Evolutionary conservation across 1,140 invertebrate species (phyloP), one percentile per base, ranked within the genome.

Genomic region (Euglossa dilemma): DNA sequence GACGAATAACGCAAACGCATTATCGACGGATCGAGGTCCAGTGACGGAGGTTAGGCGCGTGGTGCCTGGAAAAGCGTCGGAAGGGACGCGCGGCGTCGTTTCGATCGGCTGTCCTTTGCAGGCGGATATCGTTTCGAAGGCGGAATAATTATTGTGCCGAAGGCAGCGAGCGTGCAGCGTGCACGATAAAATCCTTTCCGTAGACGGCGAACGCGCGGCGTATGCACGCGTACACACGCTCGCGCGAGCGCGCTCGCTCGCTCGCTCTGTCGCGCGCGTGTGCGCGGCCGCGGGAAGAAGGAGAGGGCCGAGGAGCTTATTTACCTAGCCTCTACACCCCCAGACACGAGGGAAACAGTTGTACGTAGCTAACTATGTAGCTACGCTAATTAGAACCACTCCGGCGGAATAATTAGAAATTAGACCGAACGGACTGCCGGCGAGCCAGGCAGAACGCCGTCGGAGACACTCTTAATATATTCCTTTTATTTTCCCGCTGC

Each of bases 341-440:
- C 52, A 47, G 63, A 82, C 72, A 76, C 61, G 45, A 20, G 18
- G 43, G 74, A 70, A 83, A 67, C 80, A 77, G 80, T 83, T 83
- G 74, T 77, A 83, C 54, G 64, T 28, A 72, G 50, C 80, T 80
- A 88, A 82, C 73, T 77, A 83, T 54, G 74, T 45, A 72, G 50
- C 85, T 80, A 88, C 87, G 88, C 85, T 90, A 90, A 90, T 90
- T 90, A 88, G 89, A 89, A 84, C 78, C 83, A 90, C 76, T 85
- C 88, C 84, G 79, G 87, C 83, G 88, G 85, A 90, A 89, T 89
- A 90, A 89, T 89, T 90, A 89, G 87, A 89, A 88, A 90, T 89
- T 90, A 90, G 86, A 86, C 86, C 74, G 81, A 89, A 86, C 82
- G 77, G 83, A 85, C 76, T 75, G 64, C 45, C 57, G 61, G 14